Conservation (phyloP, 92 coral and sea anemone genomes). For the Bergia puertoricense region DNA sequence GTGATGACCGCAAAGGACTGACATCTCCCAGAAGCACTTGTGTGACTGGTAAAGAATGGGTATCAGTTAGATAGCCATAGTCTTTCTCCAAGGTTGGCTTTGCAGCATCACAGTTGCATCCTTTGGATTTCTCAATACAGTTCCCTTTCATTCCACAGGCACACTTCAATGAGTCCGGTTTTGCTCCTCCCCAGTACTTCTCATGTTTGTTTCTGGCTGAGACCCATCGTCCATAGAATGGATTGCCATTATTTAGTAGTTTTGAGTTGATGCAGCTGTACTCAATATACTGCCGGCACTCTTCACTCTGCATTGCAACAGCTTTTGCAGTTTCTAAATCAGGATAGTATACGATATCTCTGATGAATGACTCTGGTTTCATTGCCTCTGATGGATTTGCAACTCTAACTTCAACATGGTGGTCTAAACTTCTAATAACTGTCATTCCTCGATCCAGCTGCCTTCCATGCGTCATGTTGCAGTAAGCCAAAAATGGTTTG, state of each 20-base stretch:
- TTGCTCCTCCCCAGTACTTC: constrained; percentile 83
- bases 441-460: constrained; percentile 61
- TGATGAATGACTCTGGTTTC: constrained; percentile 49
- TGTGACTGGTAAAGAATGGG: constrained; percentile 63
- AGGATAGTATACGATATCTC: constrained; percentile 64
- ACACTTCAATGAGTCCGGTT: constrained; percentile 55
- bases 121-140: constrained; percentile 47
- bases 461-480: constrained; percentile 70
- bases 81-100: constrained; percentile 56
- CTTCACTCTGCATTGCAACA: constrained; percentile 71
- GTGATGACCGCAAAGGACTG: constrained; percentile 29
- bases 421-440: constrained; percentile 40
- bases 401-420: constrained; percentile 45
- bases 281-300: constrained; percentile 72
- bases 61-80: constrained; percentile 62
- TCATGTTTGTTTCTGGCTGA: constrained; percentile 64
- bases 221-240: constrained; percentile 75
- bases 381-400: constrained; percentile 45
- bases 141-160: constrained; percentile 67
- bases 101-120: constrained; percentile 85
- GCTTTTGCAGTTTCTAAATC: constrained; percentile 60
- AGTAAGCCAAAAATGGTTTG: constrained; percentile 50
- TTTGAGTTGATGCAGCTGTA: constrained; percentile 73
- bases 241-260: constrained; percentile 50
- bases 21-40: constrained; percentile 77